Percentiles rank a stretch among this genome's conserved stretches.
These are phyloP conservation scores for Aphidius gifuensis DNA, from an alignment of 1,140 invertebrate genomes.

Conservation along the genomic window DNA sequence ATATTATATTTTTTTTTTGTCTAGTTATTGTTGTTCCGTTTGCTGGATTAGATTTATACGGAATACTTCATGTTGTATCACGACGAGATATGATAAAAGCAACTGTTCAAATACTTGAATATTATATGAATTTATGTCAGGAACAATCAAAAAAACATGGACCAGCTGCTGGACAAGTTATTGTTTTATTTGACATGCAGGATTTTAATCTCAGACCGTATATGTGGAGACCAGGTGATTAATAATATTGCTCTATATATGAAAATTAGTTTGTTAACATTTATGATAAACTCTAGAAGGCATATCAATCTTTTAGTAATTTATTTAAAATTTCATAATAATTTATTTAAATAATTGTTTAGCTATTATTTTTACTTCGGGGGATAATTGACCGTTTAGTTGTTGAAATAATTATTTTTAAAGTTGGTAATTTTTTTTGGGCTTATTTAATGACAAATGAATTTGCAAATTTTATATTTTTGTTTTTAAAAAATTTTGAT, in stretches of 20 bases:
- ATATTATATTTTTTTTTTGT: not conserved
- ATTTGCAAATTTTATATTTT: too few species aligned
- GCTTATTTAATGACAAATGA: too few species aligned
- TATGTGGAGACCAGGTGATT: slow-evolving; percentile 77
- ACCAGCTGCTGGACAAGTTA: slow-evolving; percentile 61
- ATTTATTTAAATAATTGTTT: too few species aligned
- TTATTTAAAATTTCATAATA: too few species aligned
- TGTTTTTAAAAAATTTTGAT: too few species aligned
- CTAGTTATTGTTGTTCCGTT: slow-evolving; percentile 71
- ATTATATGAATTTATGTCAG: slow-evolving; percentile 59
- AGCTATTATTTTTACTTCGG: slow-evolving; percentile 2
- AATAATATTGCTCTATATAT: not conserved
- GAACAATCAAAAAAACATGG: slow-evolving; percentile 63
- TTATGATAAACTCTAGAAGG: not conserved
- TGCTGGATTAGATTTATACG: slow-evolving; percentile 71
- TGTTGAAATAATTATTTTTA: too few species aligned
- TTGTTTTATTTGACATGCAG: slow-evolving; percentile 83
- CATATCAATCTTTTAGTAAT: too few species aligned
- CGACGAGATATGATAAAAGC: slow-evolving; percentile 71
- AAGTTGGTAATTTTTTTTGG: too few species aligned
- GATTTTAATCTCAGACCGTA: slow-evolving; percentile 78
- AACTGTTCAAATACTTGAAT: slow-evolving; percentile 64
- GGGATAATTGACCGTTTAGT: too few species aligned
- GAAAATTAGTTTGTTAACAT: slow-evolving; percentile 14
- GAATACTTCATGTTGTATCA: slow-evolving; percentile 73